Conservation (phyloP, 2,113 vertebrate genomes). For the Coracopsis vasa region DNA sequence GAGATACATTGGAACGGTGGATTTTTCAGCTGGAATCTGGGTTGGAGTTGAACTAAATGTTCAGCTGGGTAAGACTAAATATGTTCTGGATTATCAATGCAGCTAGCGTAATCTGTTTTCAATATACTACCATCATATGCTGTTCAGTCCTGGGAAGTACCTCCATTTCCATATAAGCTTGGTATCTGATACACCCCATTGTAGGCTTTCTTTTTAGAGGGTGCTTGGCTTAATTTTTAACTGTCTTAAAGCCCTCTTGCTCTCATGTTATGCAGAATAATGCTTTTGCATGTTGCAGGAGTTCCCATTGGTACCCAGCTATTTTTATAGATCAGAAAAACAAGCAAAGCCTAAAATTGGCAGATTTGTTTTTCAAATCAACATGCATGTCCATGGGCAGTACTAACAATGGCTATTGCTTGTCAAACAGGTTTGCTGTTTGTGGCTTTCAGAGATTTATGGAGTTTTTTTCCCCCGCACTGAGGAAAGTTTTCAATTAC, state of each 20-base stretch:
- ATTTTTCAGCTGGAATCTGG: conserved; percentile 86
- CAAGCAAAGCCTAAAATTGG: not conserved
- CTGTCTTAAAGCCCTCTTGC: not conserved
- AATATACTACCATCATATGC: not conserved
- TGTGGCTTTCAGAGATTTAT: not conserved
- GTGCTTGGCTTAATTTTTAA: not conserved
- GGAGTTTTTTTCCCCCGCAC: not conserved
- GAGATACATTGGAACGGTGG: conserved; percentile 81
- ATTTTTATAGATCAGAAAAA: not conserved
- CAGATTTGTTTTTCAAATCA: not conserved
- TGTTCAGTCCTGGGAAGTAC: not conserved
- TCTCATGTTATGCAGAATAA: not conserved
- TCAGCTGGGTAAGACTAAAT: conserved; percentile 77
- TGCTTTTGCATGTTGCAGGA: not conserved
- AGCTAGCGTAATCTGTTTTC: not conserved
- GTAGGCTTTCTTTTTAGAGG: not conserved
- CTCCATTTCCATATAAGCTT: not conserved
- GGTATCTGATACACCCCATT: not conserved
- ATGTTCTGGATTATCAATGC: not conserved
- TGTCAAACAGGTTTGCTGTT: not conserved
- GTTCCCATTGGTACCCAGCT: not conserved
- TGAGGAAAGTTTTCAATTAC: not conserved
- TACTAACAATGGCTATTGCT: not conserved
- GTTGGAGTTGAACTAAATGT: conserved; percentile 82
- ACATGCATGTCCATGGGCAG: rapidly evolving